phyloP scores from a whole-genome alignment of 2,113 vertebrate species.

The Hucho hucho region DNA sequence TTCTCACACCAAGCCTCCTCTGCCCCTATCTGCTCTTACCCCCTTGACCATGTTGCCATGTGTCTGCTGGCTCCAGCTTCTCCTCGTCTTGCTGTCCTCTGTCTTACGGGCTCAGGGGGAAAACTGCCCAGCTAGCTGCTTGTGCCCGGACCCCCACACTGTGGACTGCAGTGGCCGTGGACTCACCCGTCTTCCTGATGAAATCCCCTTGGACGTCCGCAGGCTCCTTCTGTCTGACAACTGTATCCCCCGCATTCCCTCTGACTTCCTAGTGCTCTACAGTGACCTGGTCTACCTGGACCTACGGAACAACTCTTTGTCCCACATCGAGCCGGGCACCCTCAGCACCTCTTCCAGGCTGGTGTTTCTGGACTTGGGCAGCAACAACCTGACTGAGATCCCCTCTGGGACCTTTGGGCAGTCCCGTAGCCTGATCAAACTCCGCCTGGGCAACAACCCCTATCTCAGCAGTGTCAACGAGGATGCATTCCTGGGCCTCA shows the following conservation, averaged over 20 bases:
- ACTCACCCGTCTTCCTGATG: slow-evolving; percentile 85
- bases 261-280: slow-evolving; percentile 94
- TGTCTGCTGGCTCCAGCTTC: slow-evolving; percentile 70
- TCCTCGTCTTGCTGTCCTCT: slow-evolving; percentile 69
- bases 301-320: slow-evolving; percentile 93
- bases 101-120: slow-evolving; percentile 72
- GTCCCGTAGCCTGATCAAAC: slow-evolving; percentile 86
- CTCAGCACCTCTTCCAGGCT: slow-evolving; percentile 91
- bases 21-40: slow-evolving; percentile 50
- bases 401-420: slow-evolving; percentile 86
- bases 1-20: slow-evolving; percentile 47
- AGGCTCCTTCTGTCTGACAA: slow-evolving; percentile 91
- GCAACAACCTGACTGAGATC: slow-evolving; percentile 93
- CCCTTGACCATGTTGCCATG: slow-evolving; percentile 82
- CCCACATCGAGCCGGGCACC: slow-evolving; percentile 86
- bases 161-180: slow-evolving; percentile 92
- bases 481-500: slow-evolving; percentile 89
- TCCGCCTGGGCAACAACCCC: slow-evolving; percentile 89
- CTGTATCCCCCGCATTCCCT: slow-evolving; percentile 88
- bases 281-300: slow-evolving; percentile 95
- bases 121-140: slow-evolving; percentile 84
- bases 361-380: slow-evolving; percentile 91
- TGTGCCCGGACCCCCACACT: slow-evolving; percentile 91
- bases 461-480: slow-evolving; percentile 85
- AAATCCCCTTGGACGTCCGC: slow-evolving; percentile 91